Conservation (phyloP, 1,140 invertebrate species). For the Thrips palmi region DNA sequence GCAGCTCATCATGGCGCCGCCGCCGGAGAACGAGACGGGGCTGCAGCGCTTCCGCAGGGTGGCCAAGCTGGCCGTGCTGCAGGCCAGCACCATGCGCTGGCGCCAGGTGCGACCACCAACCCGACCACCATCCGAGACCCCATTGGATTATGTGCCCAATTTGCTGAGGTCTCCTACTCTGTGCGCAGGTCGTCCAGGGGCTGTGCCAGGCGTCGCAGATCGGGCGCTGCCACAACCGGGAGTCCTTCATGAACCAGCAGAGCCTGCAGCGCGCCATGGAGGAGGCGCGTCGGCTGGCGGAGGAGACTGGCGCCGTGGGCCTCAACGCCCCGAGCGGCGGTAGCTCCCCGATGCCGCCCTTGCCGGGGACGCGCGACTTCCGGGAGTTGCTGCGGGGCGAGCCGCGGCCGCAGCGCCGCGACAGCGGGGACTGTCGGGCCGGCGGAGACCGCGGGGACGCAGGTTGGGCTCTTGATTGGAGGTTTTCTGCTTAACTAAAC, state of each 20-base stretch:
- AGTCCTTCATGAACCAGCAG: slow-evolving; percentile 49
- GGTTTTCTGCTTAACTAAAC: too few species aligned
- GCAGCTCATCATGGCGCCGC: slow-evolving; percentile 23
- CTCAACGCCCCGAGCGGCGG: too few species aligned
- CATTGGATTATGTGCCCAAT: too few species aligned
- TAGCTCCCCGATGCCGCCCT: too few species aligned
- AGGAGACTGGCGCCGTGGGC: slow-evolving; percentile 29
- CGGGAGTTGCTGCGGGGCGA: slow-evolving; percentile 22
- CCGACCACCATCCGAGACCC: too few species aligned
- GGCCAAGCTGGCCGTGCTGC: slow-evolving; percentile 45
- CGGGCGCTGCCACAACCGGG: slow-evolving; percentile 42
- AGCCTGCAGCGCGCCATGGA: slow-evolving; percentile 55
- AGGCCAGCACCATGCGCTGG: slow-evolving; percentile 47
- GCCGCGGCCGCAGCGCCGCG: slow-evolving; percentile 17
- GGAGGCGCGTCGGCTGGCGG: too few species aligned
- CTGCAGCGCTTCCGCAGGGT: slow-evolving; percentile 48
- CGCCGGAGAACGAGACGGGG: slow-evolving; percentile 38
- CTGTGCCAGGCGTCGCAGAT: slow-evolving; percentile 49
- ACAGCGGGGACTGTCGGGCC: too few species aligned
- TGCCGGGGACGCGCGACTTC: too few species aligned
- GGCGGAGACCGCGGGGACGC: too few species aligned
- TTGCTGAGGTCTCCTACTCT: too few species aligned
- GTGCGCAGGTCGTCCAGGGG: slow-evolving; percentile 39
- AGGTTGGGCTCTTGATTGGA: too few species aligned
- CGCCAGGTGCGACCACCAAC: too few species aligned